Evolutionary conservation across 2,888 invertebrate species (phyloP).

Genomic region (Timandra comae): DNA sequence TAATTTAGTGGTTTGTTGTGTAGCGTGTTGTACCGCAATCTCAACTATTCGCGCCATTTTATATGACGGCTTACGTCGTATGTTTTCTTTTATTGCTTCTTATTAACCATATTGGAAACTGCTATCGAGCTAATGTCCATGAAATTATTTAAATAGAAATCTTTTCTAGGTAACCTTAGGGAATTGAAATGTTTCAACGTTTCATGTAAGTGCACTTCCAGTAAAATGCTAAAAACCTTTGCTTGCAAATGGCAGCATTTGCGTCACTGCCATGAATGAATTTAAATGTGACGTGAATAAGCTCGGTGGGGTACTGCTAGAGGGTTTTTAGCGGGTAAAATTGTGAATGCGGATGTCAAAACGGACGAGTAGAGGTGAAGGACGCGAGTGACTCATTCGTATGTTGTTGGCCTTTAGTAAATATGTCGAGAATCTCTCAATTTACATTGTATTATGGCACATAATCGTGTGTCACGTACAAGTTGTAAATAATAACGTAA

Average conservation of each 20-base stretch:
- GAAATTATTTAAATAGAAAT: too few species aligned
- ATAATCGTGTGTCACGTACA: too few species aligned
- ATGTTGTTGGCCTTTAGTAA: conserved; percentile 36
- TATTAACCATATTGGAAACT: too few species aligned
- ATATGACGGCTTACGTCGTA: conserved; percentile 9
- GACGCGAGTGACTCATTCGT: conserved; percentile 58
- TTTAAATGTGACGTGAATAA: conserved; percentile 43
- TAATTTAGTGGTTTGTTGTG: conserved; percentile 27
- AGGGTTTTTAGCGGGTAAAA: conserved; percentile 38
- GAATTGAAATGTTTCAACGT: neutral
- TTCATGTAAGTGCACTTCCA: conserved; percentile 10
- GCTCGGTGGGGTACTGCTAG: conserved; percentile 19
- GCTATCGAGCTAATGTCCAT: too few species aligned
- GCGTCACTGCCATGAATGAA: conserved; percentile 45
- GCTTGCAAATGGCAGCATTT: conserved; percentile 25
- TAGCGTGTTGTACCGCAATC: conserved; percentile 28
- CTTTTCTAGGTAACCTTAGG: too few species aligned
- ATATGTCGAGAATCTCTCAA: conserved; percentile 37
- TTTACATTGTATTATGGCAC: conserved; percentile 6
- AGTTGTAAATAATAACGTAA: too few species aligned
- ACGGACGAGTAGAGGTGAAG: conserved; percentile 55
- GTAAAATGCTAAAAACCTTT: conserved; percentile 24
- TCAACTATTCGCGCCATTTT: conserved; percentile 28
- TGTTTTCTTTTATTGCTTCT: too few species aligned
- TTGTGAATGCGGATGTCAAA: conserved; percentile 59